Evolutionary conservation across 2,888 invertebrate species (phyloP).

Genomic region (Deilephila elpenor): DNA sequence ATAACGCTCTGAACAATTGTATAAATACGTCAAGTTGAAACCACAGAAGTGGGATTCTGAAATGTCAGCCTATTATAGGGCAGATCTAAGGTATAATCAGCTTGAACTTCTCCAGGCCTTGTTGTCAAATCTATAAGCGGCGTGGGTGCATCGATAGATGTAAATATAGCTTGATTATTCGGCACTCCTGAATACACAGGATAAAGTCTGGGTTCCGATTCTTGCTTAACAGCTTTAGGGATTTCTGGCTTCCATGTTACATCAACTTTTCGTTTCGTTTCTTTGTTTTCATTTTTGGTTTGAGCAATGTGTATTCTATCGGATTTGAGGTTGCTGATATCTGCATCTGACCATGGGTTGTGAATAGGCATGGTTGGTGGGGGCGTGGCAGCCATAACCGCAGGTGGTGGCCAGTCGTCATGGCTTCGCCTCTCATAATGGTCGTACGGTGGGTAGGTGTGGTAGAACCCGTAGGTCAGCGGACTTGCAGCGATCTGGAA

Average conservation of each 20-base stretch:
- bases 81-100: constrained; percentile 77
- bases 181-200: constrained; percentile 60
- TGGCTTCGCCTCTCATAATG: constrained; percentile 76
- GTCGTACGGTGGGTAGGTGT: constrained; percentile 80
- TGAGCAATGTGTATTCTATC: constrained; percentile 63
- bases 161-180: constrained; percentile 53
- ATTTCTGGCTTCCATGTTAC: constrained; percentile 59
- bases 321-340: constrained; percentile 54
- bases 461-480: constrained; percentile 90
- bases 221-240: constrained; percentile 52
- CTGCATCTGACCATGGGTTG: constrained; percentile 55
- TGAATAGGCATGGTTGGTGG: constrained; percentile 56
- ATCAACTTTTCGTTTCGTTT: constrained; percentile 41
- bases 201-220: constrained; percentile 61
- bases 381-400: constrained; percentile 64
- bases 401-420: constrained; percentile 64
- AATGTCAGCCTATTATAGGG: constrained; percentile 80
- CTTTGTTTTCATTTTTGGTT: constrained; percentile 45
- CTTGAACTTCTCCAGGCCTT: constrained; percentile 76
- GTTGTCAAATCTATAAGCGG: constrained; percentile 69
- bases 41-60: constrained; percentile 81
- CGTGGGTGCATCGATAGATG: constrained; percentile 63
- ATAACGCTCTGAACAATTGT: constrained; percentile 63
- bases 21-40: constrained; percentile 78
- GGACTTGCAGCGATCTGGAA: constrained; percentile 88